phyloP scores from a whole-genome alignment of 2,797 vertebrate genomes.

The Podarcis lilfordi region DNA sequence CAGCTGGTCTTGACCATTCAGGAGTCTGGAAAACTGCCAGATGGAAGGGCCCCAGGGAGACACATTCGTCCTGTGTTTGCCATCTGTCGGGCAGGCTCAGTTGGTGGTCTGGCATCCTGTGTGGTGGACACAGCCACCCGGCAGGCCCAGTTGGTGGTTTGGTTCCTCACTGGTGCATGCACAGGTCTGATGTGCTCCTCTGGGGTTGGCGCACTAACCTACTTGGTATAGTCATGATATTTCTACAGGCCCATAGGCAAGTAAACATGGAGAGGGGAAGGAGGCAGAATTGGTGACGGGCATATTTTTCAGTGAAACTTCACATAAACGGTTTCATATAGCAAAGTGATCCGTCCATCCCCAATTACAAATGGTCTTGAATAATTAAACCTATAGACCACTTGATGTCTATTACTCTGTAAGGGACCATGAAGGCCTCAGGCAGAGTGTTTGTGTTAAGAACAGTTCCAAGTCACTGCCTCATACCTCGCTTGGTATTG shows the following conservation, averaged over 20 bases:
- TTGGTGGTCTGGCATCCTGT: slow-evolving; percentile 15
- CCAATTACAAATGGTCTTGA: not conserved
- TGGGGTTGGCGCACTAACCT: not conserved
- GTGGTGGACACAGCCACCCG: not conserved
- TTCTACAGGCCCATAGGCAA: not conserved
- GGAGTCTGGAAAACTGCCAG: not conserved
- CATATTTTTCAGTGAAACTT: not conserved
- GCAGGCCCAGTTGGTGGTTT: slow-evolving; percentile 11
- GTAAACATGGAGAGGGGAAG: not conserved
- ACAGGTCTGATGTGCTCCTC: not conserved
- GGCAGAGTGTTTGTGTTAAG: not conserved
- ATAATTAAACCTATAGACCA: not conserved
- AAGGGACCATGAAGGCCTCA: not conserved
- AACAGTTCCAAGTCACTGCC: not conserved
- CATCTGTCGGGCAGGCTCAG: not conserved
- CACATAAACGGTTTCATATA: not conserved
- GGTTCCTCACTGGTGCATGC: not conserved
- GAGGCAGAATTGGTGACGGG: not conserved
- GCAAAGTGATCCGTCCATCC: no score
- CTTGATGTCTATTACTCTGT: not conserved
- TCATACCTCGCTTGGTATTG: not conserved
- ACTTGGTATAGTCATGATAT: not conserved
- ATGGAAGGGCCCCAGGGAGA: not conserved
- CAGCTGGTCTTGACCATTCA: not conserved
- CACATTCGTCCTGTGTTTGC: not conserved